Evolutionary conservation across 1,140 invertebrate species (phyloP).

Genomic region (Paramacrobiotus metropolitanus): DNA sequence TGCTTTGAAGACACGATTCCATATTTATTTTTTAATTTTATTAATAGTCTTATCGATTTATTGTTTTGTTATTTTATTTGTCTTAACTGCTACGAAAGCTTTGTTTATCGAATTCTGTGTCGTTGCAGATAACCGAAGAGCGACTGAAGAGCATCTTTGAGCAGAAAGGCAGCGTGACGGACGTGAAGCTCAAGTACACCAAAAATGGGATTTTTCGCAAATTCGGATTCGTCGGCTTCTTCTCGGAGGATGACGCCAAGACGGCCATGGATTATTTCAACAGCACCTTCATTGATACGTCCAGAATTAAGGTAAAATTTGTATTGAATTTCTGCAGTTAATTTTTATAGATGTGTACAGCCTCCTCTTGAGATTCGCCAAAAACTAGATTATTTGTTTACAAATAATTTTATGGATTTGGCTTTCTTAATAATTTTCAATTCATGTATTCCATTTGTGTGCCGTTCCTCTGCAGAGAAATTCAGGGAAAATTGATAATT

Average conservation of each 20-base stretch:
- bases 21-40: constrained; percentile 3
- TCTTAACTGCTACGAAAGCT: too few species aligned
- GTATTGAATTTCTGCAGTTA: too few species aligned
- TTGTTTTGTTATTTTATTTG: too few species aligned
- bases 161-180: constrained; percentile 57
- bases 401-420: too few species aligned
- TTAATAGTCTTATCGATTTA: too few species aligned
- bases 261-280: constrained; percentile 50
- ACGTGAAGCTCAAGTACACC: constrained; percentile 71
- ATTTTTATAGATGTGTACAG: too few species aligned
- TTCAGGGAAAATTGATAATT: too few species aligned
- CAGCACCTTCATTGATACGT: constrained; percentile 54
- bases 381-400: too few species aligned
- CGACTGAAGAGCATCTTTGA: constrained; percentile 49
- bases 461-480: too few species aligned
- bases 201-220: constrained; percentile 66
- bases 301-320: constrained; percentile 37
- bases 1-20: constrained; percentile 2
- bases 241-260: constrained; percentile 46
- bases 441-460: too few species aligned
- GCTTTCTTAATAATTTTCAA: too few species aligned
- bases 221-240: constrained; percentile 75
- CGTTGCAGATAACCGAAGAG: constrained; percentile 45
- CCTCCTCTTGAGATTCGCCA: constrained; percentile 4
- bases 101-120: constrained; percentile 9